A percentile compares a stretch with the other conserved stretches of the same genome.
Conservation (phyloP, 1,140 invertebrate genomes). For the Drosophila melanica region DNA sequence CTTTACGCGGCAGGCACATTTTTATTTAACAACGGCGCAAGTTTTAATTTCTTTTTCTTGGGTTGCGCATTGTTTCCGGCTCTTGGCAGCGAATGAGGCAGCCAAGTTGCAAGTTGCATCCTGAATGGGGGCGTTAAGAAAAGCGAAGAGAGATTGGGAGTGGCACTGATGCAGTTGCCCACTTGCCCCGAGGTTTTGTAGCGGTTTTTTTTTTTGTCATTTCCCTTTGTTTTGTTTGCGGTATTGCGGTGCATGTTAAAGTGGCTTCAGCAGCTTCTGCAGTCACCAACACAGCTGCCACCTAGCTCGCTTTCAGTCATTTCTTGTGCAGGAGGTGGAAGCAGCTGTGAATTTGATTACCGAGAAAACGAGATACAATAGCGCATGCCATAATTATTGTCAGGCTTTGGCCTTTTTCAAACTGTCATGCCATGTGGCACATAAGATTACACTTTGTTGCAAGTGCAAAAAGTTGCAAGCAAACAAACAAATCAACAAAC, state of each 20-base stretch:
- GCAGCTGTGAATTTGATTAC: slow-evolving; percentile 71
- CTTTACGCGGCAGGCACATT: slow-evolving; percentile 43
- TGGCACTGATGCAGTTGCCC: slow-evolving; percentile 19
- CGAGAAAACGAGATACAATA: slow-evolving; percentile 28
- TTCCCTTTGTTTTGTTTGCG: slow-evolving; percentile 63
- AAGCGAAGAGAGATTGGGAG: not conserved
- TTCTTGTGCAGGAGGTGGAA: slow-evolving; percentile 13
- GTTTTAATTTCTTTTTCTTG: slow-evolving; percentile 78
- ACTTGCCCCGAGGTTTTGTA: slow-evolving; percentile 72
- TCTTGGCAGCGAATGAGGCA: slow-evolving; percentile 33
- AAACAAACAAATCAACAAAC: slow-evolving; percentile 48
- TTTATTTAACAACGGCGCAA: slow-evolving; percentile 73
- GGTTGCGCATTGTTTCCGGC: slow-evolving; percentile 67
- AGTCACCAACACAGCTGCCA: slow-evolving; percentile 17
- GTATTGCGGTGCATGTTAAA: slow-evolving; percentile 72
- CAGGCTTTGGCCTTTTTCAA: slow-evolving; percentile 45
- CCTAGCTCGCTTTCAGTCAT: slow-evolving; percentile 16
- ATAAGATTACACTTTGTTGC: slow-evolving; percentile 67
- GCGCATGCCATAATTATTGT: slow-evolving; percentile 70
- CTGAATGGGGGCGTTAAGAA: not conserved
- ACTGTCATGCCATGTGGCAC: slow-evolving; percentile 40
- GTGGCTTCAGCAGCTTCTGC: slow-evolving; percentile 54
- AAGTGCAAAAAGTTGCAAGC: slow-evolving; percentile 66
- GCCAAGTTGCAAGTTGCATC: slow-evolving; percentile 21
- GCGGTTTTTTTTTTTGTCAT: slow-evolving; percentile 73